Evolutionary conservation across 1,140 invertebrate genomes (phyloP).

Genomic region (Megathymus violae): DNA sequence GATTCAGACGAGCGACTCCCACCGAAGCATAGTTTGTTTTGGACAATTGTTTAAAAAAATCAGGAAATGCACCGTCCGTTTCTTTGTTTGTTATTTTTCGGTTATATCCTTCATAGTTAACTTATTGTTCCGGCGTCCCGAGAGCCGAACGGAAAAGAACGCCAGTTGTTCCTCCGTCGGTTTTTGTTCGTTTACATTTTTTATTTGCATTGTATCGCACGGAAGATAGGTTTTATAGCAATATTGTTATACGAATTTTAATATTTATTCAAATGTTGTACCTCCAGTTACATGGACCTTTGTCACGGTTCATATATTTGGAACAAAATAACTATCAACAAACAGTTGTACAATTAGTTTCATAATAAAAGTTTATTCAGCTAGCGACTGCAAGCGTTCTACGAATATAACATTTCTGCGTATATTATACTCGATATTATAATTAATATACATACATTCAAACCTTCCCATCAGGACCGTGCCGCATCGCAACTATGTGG

Average conservation of each 20-base stretch:
- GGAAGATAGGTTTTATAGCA: conserved; percentile 15
- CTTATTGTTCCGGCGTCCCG: conserved; percentile 18
- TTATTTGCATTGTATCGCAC: conserved; percentile 16
- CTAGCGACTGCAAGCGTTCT: no score
- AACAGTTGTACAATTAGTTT: conserved; percentile 19
- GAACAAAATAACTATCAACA: conserved; percentile 11
- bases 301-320: conserved; percentile 16
- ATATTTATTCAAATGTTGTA: conserved; percentile 27
- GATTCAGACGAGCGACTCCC: conserved; percentile 20
- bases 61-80: conserved; percentile 17
- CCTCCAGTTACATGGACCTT: conserved; percentile 32
- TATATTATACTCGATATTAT: no score
- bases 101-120: conserved; percentile 8
- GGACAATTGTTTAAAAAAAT: conserved; percentile 12
- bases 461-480: no score
- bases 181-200: conserved; percentile 24
- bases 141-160: conserved; percentile 10
- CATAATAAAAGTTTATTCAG: conserved; percentile 4
- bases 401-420: no score
- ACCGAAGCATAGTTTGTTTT: conserved; percentile 8
- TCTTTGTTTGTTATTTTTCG: conserved; percentile 13
- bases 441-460: no score
- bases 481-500: no score
- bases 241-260: conserved; percentile 27
- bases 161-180: conserved; percentile 13